Percentiles rank a stretch among this genome's conserved stretches.
phyloP scores from a whole-genome alignment of 2,797 vertebrate species.

The Acanthis flammea region DNA sequence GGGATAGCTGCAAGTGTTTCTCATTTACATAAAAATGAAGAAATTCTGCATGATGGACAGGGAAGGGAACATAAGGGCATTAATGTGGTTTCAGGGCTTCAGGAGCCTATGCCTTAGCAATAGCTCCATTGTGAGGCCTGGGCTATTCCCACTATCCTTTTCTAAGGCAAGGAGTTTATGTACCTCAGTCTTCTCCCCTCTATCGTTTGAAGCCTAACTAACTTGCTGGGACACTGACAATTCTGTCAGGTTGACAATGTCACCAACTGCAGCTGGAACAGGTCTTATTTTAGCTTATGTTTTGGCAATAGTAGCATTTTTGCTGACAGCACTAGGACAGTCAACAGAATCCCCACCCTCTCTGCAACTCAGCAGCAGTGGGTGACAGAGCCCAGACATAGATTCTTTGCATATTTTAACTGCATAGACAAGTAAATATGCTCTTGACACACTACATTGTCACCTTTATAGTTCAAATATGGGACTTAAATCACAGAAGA shows the following conservation, averaged over 20 bases:
- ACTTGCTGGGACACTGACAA: background rate
- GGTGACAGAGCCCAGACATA: background rate
- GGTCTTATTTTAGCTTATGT: background rate
- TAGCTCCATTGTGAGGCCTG: background rate
- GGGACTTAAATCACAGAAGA: background rate
- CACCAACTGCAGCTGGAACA: background rate
- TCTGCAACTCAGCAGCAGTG: background rate
- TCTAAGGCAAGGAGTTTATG: background rate
- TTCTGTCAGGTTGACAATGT: background rate
- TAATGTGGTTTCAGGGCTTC: background rate
- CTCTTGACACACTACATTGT: background rate
- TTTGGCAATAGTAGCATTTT: background rate
- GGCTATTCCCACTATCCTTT: background rate
- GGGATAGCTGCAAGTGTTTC: background rate
- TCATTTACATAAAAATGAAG: background rate
- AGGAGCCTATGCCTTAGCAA: background rate
- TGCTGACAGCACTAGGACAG: background rate
- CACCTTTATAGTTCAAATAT: background rate
- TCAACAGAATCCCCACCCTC: background rate
- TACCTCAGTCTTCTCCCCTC: background rate
- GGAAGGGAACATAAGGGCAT: background rate
- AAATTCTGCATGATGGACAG: background rate
- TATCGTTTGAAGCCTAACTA: background rate
- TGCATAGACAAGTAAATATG: background rate
- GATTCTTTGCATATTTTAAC: background rate